Conservation (phyloP, 2,797 vertebrate genomes). For the Oreonectes daqikongensis region DNA sequence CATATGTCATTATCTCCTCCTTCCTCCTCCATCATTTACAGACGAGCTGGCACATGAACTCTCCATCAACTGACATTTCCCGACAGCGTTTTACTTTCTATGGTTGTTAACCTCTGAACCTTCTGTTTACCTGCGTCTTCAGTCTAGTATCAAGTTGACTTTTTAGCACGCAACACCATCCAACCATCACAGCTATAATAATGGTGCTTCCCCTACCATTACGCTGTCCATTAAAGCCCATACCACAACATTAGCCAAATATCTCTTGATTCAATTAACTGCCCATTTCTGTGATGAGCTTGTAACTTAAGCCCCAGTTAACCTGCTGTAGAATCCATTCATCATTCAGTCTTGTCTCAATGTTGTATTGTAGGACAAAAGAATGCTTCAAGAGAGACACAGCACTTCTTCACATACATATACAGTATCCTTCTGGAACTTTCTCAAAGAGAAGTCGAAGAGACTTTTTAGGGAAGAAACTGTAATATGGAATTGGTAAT, state of each 20-base stretch:
- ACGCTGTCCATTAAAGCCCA: slow-evolving; percentile 13
- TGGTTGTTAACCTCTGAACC: slow-evolving; percentile 61
- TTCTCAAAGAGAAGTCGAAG: no score
- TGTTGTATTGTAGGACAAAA: neutral
- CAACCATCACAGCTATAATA: slow-evolving; percentile 14
- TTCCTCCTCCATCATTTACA: slow-evolving; percentile 56
- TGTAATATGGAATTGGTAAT: no score
- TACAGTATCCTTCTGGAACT: no score
- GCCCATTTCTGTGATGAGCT: slow-evolving; percentile 11
- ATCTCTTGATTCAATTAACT: slow-evolving; percentile 23
- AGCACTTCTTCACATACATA: no score
- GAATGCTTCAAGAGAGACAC: neutral
- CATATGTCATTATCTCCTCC: neutral
- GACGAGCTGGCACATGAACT: slow-evolving; percentile 31
- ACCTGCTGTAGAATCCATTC: slow-evolving; percentile 6
- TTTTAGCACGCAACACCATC: neutral
- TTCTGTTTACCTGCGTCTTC: slow-evolving; percentile 4
- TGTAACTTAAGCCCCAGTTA: slow-evolving; percentile 14
- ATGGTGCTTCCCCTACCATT: neutral
- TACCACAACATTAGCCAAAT: slow-evolving; percentile 13
- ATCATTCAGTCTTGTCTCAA: neutral
- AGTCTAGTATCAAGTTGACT: neutral
- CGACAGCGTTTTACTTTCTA: slow-evolving; percentile 48
- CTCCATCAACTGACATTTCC: slow-evolving; percentile 50
- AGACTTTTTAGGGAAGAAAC: no score